Evolutionary conservation across 1,140 invertebrate species (phyloP), one percentile per base, ranked within the genome.

Genomic region (Drosophila mojavensis): DNA sequence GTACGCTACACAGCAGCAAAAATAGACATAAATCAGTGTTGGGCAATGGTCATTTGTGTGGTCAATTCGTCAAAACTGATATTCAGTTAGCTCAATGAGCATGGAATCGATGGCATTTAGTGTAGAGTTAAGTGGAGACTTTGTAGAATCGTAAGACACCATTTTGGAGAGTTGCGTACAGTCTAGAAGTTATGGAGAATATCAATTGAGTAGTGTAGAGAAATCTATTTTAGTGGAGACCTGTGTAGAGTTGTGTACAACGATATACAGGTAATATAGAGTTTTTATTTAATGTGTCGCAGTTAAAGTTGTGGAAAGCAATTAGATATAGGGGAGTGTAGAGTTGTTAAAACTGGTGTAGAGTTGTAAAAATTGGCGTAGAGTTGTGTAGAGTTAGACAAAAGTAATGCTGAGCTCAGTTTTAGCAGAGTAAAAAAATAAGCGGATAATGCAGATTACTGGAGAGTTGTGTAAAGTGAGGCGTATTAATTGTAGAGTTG

Each of bases 1-100:
- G 24, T 51, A 17, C 68, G 33, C 47, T 66, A 53, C 47, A 51
- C 30, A 28, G 15, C 9, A 11, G 36, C 36, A 39, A 24, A 69
- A 56, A 36, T 47, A 10, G 61, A 20, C 28, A 48, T 62, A 69
- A 69, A 69, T 69, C 66, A 62, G 45, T 13, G 28, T 54, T 54
- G 26, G 26, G 59, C 50, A 33, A 51, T 53, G 55, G 45, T 67
- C 64, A 30, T 51, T 59, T 68, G 36, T 54, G 48, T 43, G 58
- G 51, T 48, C 50, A 63, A 39, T 62, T 69, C 56, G 54, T 58
- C 17, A 30, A 64, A 41, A 30, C 1, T 20, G 17, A 7, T n/a
- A 15, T 41, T 13, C 17, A 43, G 33, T 43, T 47, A 24, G 6
- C 26, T 47, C 17, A 39, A 5, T 13, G n/a, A 45, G 4, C n/a